These are phyloP conservation scores for Salarias fasciatus DNA, from an alignment of 2,797 vertebrate species.

Conservation along the genomic window DNA sequence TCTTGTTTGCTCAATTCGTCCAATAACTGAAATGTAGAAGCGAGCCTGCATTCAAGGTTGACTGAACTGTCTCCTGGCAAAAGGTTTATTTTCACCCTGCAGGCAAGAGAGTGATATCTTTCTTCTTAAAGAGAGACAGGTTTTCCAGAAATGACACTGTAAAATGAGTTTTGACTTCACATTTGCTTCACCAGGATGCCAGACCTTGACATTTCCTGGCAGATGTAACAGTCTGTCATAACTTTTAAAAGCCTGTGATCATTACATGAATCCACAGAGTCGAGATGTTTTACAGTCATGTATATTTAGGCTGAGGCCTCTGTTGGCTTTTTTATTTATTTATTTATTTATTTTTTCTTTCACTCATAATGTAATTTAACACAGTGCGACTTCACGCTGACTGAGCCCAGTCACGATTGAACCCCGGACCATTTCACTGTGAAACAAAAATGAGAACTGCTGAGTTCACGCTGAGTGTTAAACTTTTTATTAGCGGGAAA, in stretches of 20 bases:
- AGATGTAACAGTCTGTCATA: not conserved
- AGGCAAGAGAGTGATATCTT: not conserved
- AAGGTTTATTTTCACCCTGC: not conserved
- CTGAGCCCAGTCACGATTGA: conserved; percentile 9
- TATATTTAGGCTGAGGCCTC: not conserved
- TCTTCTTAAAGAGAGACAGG: not conserved
- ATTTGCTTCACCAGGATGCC: not conserved
- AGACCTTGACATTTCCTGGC: conserved; percentile 6
- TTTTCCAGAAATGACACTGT: not conserved
- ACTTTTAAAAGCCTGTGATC: too few species aligned
- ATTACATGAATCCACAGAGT: too few species aligned
- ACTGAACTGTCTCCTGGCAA: not conserved
- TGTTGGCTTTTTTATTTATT: too few species aligned
- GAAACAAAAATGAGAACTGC: conserved; percentile 16
- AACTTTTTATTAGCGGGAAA: conserved; percentile 28
- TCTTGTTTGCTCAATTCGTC: not conserved
- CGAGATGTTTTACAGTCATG: not conserved
- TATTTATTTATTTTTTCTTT: too few species aligned
- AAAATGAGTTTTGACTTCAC: not conserved
- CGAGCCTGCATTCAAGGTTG: not conserved
- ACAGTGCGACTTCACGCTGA: not conserved
- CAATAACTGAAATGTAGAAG: not conserved
- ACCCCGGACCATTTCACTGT: conserved; percentile 8
- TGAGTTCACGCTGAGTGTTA: conserved; percentile 31
- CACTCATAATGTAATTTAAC: conserved; percentile 3